Conservation (phyloP, 1,140 invertebrate genomes). For the Tyrophagus putrescentiae region DNA sequence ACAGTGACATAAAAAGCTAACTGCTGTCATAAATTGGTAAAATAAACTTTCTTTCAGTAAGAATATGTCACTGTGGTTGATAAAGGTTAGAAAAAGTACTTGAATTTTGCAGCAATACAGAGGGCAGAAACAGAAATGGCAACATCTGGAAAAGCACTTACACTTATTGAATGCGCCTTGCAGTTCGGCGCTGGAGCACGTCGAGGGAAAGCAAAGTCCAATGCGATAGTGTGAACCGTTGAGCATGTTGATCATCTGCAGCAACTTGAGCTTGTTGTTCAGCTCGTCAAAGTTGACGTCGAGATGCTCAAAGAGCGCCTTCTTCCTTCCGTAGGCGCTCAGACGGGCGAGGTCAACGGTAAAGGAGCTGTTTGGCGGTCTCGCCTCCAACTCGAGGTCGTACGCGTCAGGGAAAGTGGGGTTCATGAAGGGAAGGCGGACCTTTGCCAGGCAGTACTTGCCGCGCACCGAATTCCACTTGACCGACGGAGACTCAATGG, state of each 20-base stretch:
- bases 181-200: slow-evolving; percentile 4
- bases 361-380: background rate
- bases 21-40: no score
- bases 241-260: slow-evolving; percentile 12
- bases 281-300: background rate
- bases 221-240: slow-evolving; percentile 8
- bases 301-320: background rate
- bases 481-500: background rate
- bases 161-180: slow-evolving; percentile 17
- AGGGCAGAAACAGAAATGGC: no score
- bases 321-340: background rate
- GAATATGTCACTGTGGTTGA: no score
- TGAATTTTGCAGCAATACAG: no score
- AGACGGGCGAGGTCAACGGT: background rate
- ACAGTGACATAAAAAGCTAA: no score
- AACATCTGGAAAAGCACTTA: no score
- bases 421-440: slow-evolving; percentile 7
- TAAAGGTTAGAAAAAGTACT: background rate
- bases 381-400: background rate
- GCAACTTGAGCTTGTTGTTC: slow-evolving; percentile 13
- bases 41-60: no score
- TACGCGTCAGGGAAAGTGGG: background rate
- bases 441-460: slow-evolving; percentile 16
- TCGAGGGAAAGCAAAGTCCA: slow-evolving; percentile 17
- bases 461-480: slow-evolving; percentile 8